Evolutionary conservation across 2,888 invertebrate genomes (phyloP), one percentile per base, ranked within the genome.

Genomic region (Ferdinandea cuprea): DNA sequence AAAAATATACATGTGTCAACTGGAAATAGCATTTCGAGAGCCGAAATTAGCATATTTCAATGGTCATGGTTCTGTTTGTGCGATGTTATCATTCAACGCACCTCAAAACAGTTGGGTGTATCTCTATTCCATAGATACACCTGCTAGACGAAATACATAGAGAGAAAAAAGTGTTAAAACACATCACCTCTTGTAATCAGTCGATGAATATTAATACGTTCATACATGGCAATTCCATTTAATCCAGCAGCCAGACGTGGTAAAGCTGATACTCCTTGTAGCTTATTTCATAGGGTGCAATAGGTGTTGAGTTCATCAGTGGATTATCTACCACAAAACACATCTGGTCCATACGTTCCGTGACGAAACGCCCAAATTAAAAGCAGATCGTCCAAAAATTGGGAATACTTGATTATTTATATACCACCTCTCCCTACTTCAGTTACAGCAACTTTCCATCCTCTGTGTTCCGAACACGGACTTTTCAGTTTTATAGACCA

Each of bases 201-300:
- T 66, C 68, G 48, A 83, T 83, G 77, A 83, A 77, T 83, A 83
- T 72, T 83, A 72, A 83, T 61, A 61, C 77, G 77, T 72, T 83
- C 66, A 83, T 61, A 61, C 77, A 66, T 50, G 72, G 61, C 77
- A 83, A 50, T 76, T 54, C 58, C 80, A 76, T 81, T n/a, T 81
- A 63, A 83, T 72, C 28, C 66, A 48, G 28, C 46, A 54, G n/a
- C 19, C 40, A 15, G 13, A 7, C 59, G 28, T 66, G 56, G 69
- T 30, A 59, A 42, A 40, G 35, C 58, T 65, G n/a, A n/a, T n/a
- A n/a, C 71, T 65, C 65, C 56, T 72, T 66, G n/a, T n/a, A n/a
- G n/a, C n/a, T n/a, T n/a, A n/a, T 35, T 17, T 44, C 44, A 37
- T 35, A 35, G 0, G 0, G n/a, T n/a, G 37, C 37, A 13, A 37